Evolutionary conservation across 2,113 vertebrate genomes (phyloP).

Genomic region (Corapipo altera): DNA sequence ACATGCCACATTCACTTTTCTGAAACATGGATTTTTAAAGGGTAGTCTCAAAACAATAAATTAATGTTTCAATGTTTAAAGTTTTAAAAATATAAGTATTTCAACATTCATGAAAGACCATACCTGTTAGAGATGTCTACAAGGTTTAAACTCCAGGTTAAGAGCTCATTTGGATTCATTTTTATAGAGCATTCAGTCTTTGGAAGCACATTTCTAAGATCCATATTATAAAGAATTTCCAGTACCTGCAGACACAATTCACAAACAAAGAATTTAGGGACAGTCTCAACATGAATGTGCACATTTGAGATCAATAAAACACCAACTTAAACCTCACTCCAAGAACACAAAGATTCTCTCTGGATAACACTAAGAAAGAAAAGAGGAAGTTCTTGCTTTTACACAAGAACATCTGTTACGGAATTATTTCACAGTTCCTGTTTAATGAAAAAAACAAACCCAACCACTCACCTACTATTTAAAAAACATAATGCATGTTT

Average conservation of each 20-base stretch:
- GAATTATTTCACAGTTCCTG: background rate
- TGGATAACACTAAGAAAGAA: background rate
- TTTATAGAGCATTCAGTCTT: slow-evolving; percentile 68
- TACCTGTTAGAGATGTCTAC: slow-evolving; percentile 82
- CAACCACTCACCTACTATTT: background rate
- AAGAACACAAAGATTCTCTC: background rate
- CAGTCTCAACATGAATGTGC: background rate
- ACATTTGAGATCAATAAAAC: background rate
- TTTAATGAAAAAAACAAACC: background rate
- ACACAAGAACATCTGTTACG: background rate
- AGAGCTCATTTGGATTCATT: slow-evolving; percentile 76
- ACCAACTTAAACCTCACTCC: background rate
- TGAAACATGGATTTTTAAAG: background rate
- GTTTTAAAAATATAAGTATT: background rate
- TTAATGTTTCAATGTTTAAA: background rate
- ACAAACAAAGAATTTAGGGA: background rate
- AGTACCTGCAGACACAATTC: slow-evolving; percentile 76
- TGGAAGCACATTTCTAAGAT: slow-evolving; percentile 71
- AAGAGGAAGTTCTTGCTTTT: background rate
- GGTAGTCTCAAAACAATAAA: background rate
- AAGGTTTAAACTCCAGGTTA: slow-evolving; percentile 79
- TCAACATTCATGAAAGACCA: background rate
- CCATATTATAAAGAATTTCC: slow-evolving; percentile 77
- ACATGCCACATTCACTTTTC: background rate
- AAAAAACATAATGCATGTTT: background rate